Evolutionary conservation across 2,888 invertebrate genomes (phyloP).

Genomic region (Nomada ferruginata): DNA sequence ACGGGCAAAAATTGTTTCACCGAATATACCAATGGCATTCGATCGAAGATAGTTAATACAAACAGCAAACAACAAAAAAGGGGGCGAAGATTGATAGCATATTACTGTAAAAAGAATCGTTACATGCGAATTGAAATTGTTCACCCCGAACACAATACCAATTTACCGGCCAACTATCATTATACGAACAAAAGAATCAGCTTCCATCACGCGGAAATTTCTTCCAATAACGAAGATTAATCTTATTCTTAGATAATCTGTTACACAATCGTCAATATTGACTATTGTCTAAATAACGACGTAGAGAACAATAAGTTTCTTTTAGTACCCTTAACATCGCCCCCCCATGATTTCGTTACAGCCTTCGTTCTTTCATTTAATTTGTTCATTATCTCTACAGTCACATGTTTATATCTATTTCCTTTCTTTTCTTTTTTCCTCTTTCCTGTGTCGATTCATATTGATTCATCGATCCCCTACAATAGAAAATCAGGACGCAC

Average conservation of each 20-base stretch:
- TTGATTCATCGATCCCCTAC: background rate
- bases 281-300: too few relatives aligned
- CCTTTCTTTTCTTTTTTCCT: background rate
- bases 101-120: conserved; percentile 29
- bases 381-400: too few relatives aligned
- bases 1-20: background rate
- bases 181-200: conserved; percentile 18
- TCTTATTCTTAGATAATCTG: conserved; percentile 4
- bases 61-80: too few relatives aligned
- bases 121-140: conserved; percentile 33
- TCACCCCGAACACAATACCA: conserved; percentile 35
- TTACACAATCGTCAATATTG: too few relatives aligned
- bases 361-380: too few relatives aligned
- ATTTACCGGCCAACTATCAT: conserved; percentile 16
- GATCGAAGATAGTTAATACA: conserved; percentile 16
- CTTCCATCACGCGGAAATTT: conserved; percentile 24
- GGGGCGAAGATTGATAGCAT: conserved; percentile 33
- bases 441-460: background rate
- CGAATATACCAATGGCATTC: conserved; percentile 20
- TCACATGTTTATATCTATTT: too few relatives aligned
- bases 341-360: too few relatives aligned
- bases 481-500: too few relatives aligned
- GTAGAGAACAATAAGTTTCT: too few relatives aligned
- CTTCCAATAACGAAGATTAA: conserved; percentile 40
- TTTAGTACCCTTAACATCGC: too few relatives aligned